phyloP scores from a whole-genome alignment of 2,113 vertebrate species.

The Meles meles region DNA sequence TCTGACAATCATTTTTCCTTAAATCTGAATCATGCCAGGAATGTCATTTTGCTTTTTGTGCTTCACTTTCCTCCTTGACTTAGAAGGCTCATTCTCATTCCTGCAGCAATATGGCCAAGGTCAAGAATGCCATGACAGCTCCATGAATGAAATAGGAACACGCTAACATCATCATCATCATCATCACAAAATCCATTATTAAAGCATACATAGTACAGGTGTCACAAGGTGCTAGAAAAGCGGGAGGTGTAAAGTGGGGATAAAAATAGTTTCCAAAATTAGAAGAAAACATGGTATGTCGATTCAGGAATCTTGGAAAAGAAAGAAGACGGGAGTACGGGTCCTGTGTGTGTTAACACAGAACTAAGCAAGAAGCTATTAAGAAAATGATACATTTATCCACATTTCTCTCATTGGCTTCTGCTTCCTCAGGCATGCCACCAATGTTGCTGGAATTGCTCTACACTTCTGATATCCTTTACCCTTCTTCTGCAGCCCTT shows the following conservation, averaged over 20 bases:
- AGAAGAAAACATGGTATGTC: neutral
- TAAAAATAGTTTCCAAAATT: neutral
- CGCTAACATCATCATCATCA: neutral
- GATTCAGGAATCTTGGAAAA: neutral
- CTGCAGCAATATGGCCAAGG: neutral
- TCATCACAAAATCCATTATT: neutral
- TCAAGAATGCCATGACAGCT: neutral
- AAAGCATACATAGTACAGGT: neutral
- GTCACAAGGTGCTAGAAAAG: constrained; percentile 4
- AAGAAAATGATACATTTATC: neutral
- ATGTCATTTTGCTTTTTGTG: neutral
- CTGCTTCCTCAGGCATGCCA: neutral
- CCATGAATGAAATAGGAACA: neutral
- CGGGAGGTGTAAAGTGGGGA: neutral
- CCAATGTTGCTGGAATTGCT: neutral
- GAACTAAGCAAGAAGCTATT: neutral
- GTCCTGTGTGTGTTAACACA: neutral
- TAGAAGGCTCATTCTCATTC: neutral
- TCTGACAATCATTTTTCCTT: constrained; percentile 5
- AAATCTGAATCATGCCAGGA: neutral
- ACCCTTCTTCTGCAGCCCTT: neutral
- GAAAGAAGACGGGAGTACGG: neutral
- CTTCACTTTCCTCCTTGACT: neutral
- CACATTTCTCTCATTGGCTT: neutral
- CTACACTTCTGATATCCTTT: neutral